phyloP scores from a whole-genome alignment of 92 coral and sea anemone genomes.

The Umimayanthus kanabou region DNA sequence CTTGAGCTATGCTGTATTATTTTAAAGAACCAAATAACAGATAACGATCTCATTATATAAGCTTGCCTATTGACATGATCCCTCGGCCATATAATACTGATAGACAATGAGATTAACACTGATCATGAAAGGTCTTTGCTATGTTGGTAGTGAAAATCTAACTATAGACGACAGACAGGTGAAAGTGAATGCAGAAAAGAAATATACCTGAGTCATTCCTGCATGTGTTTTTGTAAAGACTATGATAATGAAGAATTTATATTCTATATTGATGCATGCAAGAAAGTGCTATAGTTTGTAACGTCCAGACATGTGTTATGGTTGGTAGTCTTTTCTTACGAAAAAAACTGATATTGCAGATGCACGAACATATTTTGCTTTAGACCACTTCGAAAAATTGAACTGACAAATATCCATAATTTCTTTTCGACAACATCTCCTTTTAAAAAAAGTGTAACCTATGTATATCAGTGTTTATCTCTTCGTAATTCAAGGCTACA shows the following conservation, averaged over 20 bases:
- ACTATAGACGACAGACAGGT: too few relatives aligned
- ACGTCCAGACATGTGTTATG: background rate
- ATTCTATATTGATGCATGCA: background rate
- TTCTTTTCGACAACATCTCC: background rate
- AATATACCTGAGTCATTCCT: too few relatives aligned
- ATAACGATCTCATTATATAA: too few relatives aligned
- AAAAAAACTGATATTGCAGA: background rate
- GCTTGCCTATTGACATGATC: background rate
- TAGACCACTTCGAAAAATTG: background rate
- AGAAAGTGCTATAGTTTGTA: background rate
- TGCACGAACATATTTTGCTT: background rate
- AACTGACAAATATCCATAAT: background rate
- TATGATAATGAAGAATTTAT: too few relatives aligned
- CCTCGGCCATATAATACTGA: background rate
- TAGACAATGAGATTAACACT: background rate
- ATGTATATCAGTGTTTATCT: too few relatives aligned
- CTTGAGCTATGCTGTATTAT: too few relatives aligned
- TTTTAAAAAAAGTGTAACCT: background rate
- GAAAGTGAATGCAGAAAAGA: too few relatives aligned
- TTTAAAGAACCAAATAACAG: too few relatives aligned
- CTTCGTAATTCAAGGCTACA: background rate
- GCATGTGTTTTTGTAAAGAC: too few relatives aligned
- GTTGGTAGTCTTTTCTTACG: background rate
- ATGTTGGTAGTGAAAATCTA: background rate
- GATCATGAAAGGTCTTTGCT: background rate